Conservation (phyloP, 2,797 vertebrate genomes). For the Protosalanx chinensis region DNA sequence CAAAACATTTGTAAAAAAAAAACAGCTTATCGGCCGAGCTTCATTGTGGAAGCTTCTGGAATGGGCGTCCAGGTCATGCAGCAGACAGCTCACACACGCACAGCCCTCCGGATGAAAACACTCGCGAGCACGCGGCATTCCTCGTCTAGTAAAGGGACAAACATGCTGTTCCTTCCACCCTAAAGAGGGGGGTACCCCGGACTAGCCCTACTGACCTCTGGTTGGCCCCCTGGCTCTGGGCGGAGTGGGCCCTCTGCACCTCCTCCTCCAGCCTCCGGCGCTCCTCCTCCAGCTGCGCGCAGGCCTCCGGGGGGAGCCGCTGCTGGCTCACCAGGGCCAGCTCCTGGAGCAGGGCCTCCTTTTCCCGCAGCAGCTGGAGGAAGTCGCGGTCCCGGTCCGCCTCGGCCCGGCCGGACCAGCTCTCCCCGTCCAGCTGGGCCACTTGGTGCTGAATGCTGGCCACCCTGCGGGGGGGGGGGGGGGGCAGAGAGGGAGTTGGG, state of each 20-base stretch:
- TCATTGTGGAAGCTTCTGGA: no score
- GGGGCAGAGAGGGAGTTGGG: no score
- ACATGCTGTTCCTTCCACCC: no score
- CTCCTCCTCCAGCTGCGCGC: constrained; percentile 86
- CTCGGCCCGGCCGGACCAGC: constrained; percentile 93
- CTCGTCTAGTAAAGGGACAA: no score
- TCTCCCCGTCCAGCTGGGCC: constrained; percentile 89
- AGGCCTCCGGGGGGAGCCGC: constrained; percentile 77
- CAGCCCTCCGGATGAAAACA: no score
- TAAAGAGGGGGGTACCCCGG: not conserved
- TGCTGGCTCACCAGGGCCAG: constrained; percentile 88
- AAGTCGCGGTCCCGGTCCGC: constrained; percentile 92
- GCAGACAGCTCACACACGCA: no score
- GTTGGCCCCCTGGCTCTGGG: constrained; percentile 87
- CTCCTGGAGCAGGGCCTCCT: constrained; percentile 95
- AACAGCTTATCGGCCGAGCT: no score
- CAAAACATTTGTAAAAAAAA: no score
- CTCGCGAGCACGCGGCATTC: no score
- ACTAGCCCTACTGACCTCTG: constrained; percentile 78
- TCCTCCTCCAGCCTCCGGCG: constrained; percentile 87
- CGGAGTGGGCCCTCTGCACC: constrained; percentile 83
- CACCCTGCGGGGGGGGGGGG: constrained; percentile 71
- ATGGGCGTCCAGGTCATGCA: no score
- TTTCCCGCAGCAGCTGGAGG: constrained; percentile 94
- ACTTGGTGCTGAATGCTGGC: constrained; percentile 93